Evolutionary conservation across 2,113 vertebrate species (phyloP), one percentile per base, ranked within the genome.

Genomic region (Erinaceus europaeus): DNA sequence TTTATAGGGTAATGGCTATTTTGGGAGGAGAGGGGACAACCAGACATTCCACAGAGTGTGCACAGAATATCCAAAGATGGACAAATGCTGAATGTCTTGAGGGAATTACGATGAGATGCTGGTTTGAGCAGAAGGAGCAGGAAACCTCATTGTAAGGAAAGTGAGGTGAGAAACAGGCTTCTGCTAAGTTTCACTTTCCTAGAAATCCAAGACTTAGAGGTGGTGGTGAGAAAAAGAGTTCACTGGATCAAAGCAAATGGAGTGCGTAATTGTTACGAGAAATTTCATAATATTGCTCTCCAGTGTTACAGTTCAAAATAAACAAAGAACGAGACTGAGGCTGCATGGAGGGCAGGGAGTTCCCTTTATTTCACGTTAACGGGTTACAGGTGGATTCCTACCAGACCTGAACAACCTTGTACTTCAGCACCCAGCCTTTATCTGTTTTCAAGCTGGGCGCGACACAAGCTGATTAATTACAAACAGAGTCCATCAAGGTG

Each of bases 161-260:
- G 32, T 11, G 12, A 21, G 29, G 12, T 18, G 25, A 46, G 40
- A 40, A 9, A 27, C 10, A 2, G 44, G 23, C 10, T 9, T 2
- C 17, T 36, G 21, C 15, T 34, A 10, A 38, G 59, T 84, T 81
- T 84, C 64, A 6, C 29, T 89, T 87, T 91, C 82, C 85, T 34
- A 7, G 61, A 92, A 93, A 6, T 34, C 36, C 4, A 15, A 20
- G 55, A 17, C 34, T 87, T 61, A 13, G 1, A 72, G 44, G 3
- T 32, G 11, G 32, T 12, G 23, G n/a, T 0, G 23, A 68, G 4
- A 9, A 6, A 27, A 67, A n/a, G n/a, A n/a, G 4, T 50, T 17
- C 55, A 44, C 21, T 3, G 3, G 50, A 5, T 12, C 61, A 71
- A 36, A 74, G n/a, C 32, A 42, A 36, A 38, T 12, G 42, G 27